These are phyloP conservation scores for Contarinia nasturtii DNA, from an alignment of 1,140 invertebrate species.

Conservation along the genomic window DNA sequence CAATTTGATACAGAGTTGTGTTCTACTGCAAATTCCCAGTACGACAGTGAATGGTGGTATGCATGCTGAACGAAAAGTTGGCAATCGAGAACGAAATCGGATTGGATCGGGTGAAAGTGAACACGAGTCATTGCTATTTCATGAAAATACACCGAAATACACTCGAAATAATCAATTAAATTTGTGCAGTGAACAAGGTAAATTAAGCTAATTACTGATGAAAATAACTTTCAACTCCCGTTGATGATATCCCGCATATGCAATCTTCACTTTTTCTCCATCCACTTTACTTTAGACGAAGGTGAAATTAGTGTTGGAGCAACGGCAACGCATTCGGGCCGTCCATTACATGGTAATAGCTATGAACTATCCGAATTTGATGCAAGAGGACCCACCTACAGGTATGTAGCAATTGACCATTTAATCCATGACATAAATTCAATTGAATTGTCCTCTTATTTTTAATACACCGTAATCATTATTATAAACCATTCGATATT, in stretches of 20 bases:
- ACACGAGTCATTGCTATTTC: constrained; percentile 31
- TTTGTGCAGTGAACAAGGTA: constrained; percentile 18
- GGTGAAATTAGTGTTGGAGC: constrained; percentile 22
- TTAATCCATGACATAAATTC: not conserved
- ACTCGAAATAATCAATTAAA: constrained; percentile 20
- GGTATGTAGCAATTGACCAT: constrained; percentile 1
- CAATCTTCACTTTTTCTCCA: constrained; percentile 13
- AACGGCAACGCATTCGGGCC: constrained; percentile 38
- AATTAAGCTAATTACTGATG: not conserved
- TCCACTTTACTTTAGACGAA: constrained; percentile 30
- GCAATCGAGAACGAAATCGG: constrained; percentile 24
- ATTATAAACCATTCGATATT: not conserved
- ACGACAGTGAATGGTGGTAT: constrained; percentile 27
- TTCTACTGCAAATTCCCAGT: constrained; percentile 9
- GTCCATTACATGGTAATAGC: constrained; percentile 38
- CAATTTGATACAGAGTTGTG: not conserved
- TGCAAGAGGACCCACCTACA: constrained; percentile 4
- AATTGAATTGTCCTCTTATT: not conserved
- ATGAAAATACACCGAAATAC: constrained; percentile 10
- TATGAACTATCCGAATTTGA: constrained; percentile 48
- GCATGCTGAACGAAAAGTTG: constrained; percentile 25
- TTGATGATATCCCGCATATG: no score
- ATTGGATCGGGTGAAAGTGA: constrained; percentile 26
- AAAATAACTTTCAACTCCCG: not conserved
- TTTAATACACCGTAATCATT: not conserved